Base-by-base conservation (phyloP, 2,113 vertebrate species). In the Pseudorasbora parva region DNA sequence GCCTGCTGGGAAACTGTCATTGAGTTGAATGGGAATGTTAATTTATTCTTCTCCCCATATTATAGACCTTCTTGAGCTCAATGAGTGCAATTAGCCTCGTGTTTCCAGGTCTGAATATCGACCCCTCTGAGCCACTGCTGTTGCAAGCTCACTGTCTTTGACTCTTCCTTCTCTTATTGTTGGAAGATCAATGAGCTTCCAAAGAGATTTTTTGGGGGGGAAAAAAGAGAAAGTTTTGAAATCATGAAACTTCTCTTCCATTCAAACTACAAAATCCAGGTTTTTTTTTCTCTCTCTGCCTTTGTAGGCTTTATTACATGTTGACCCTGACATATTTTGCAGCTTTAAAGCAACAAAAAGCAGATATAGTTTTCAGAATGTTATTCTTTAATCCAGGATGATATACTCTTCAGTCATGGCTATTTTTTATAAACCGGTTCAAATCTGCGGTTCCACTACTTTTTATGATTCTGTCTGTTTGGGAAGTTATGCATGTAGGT, bases 41-140 rank as follows among this genome's bases (percentile, higher is more conserved):
- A 25, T 73, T 41, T 43, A 43, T 17, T 0, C 14, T 72, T 73
- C 43, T 25, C 12, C n/a, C 11, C 0, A 27, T 73, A 49, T 25
- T 27, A 27, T 49, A 73, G n/a, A 47, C 43, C n/a, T 43, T 0
- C 69, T 27, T 47, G 23, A 43, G 47, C 43, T 49, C 43, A 12
- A 47, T 73, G 69, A 49, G 2, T 47, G 69, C 69, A 73, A 73
- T 73, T 73, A 73, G 69, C 43, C 41, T 33, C 27, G 7, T 51
- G 0, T 57, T 76, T 56, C n/a, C 60, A 64, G 77, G 85, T 80
- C 77, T 47, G 33, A 10, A 8, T 88, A 91, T 90, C 82, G 87
- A 90, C 74, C 75, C 81, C 41, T 86, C 84, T n/a, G 30, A 68
- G 71, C 59, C 45, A 25, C 79, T 81, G 54, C 19, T 82, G 33